These are phyloP conservation scores for Coptodon bakossiorum DNA, from an alignment of 2,113 vertebrate genomes.

Conservation along the genomic window DNA sequence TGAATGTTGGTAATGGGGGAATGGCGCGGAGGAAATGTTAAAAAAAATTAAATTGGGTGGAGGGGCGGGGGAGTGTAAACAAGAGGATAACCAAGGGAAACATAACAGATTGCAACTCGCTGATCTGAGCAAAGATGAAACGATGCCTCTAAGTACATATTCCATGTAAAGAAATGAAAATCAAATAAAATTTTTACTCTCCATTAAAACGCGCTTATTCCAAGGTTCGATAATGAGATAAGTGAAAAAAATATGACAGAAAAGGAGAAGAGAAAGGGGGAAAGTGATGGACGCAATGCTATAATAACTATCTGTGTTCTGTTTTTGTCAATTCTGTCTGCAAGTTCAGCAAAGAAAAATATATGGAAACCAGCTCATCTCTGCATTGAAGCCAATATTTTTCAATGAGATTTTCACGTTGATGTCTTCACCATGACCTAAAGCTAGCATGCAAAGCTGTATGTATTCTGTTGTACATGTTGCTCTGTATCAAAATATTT, in stretches of 20 bases:
- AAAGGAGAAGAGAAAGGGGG: neutral
- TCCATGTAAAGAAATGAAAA: neutral
- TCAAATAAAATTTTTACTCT: neutral
- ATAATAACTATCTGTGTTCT: neutral
- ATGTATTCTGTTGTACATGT: neutral
- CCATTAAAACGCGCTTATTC: neutral
- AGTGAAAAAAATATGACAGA: conserved; percentile 1
- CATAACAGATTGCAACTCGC: neutral
- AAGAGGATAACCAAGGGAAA: conserved; percentile 16
- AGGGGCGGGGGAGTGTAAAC: neutral
- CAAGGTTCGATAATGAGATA: conserved; percentile 6
- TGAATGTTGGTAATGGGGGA: neutral
- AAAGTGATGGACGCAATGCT: conserved; percentile 9
- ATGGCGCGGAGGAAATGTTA: neutral
- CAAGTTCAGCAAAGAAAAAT: neutral
- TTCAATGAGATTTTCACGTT: neutral
- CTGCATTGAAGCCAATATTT: conserved; percentile 14
- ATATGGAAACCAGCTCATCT: conserved; percentile 10
- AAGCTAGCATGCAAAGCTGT: neutral
- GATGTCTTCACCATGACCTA: conserved; percentile 16
- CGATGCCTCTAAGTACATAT: neutral
- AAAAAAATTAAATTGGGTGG: conserved; percentile 4
- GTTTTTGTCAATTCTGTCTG: neutral
- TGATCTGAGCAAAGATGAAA: conserved; percentile 21
- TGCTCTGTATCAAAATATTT: neutral